Base-by-base conservation (phyloP, 2,113 vertebrate species). In the Charadrius vociferus region DNA sequence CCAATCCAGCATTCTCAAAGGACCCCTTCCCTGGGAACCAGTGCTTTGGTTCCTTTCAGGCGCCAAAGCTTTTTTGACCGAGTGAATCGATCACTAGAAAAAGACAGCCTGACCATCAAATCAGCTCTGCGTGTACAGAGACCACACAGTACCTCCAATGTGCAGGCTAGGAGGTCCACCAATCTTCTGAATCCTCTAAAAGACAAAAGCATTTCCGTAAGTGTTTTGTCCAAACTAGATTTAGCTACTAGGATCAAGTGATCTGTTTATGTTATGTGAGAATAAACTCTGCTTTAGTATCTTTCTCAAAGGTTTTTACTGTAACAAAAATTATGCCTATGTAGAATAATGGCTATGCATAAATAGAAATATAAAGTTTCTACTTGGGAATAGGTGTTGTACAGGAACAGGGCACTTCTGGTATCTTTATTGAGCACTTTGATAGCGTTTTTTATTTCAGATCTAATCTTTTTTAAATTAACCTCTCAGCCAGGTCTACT, bases 91-190 rank as follows among this genome's bases (percentile, higher is more conserved):
- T 97, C 95, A 1, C 71, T 97, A 58, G 93, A 96, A 89, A 91
- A 89, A 52, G 97, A 98, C 84, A 94, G 89, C 61, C 84, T 90
- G 81, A 73, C 53, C 68, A 97, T 97, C 55, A 85, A 67, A 30
- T 95, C 98, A 68, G 94, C 90, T 37, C 59, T 97, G 3, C 2
- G 0, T 47, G 62, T 79, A 26, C 86, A 61, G 66, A 97, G 96
- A 67, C 88, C 86, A 32, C 91, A 10, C 45, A 92, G 94, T 1
- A 14, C 78, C 63, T 77, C 83, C 53, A 52, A 1, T 4, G 24
- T 49, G 39, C 82, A 78, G 84, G 16, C 91, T 45, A 43, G 62
- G 24, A 95, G 49, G 82, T 14, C 58, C 59, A 41, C 68, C 56
- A 7, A 10, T 22, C 47, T 75, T 49, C 78, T 79, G 43, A 12